Conservation (phyloP, 2,888 invertebrate genomes). For the Drosophila incognita region DNA sequence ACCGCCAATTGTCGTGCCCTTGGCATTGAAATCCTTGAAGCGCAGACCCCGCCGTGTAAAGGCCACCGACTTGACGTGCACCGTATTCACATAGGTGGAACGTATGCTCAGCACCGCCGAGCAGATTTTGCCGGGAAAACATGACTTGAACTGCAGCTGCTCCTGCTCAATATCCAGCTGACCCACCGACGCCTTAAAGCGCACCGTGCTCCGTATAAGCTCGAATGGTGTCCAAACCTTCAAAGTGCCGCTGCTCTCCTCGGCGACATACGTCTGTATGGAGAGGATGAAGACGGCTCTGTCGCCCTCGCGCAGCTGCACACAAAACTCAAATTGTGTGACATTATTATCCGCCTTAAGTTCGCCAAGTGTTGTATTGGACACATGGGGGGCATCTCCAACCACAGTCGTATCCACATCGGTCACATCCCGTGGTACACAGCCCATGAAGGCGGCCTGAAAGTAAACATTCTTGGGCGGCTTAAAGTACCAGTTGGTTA, state of each 20-base stretch:
- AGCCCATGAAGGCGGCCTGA: conserved; percentile 86
- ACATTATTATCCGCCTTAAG: conserved; percentile 35
- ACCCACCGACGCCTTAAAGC: conserved; percentile 91
- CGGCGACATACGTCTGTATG: conserved; percentile 88
- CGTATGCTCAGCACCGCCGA: conserved; percentile 91
- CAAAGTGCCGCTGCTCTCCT: conserved; percentile 89
- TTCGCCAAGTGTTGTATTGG: neutral
- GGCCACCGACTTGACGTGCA: conserved; percentile 88
- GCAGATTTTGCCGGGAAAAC: conserved; percentile 93
- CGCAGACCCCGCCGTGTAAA: conserved; percentile 88
- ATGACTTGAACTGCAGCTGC: conserved; percentile 90
- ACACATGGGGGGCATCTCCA: neutral
- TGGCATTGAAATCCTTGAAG: conserved; percentile 85
- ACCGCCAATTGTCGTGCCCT: conserved; percentile 85
- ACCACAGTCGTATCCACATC: neutral
- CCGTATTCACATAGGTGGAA: conserved; percentile 91
- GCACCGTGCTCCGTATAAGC: conserved; percentile 89
- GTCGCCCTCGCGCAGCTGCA: conserved; percentile 74
- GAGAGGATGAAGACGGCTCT: conserved; percentile 87
- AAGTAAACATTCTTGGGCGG: conserved; percentile 81
- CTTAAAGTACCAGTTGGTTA: conserved; percentile 82
- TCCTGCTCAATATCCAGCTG: conserved; percentile 89
- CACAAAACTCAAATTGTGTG: conserved; percentile 68
- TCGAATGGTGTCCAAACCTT: conserved; percentile 91
- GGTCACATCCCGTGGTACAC: conserved; percentile 78